These are phyloP conservation scores for Cephus spinipes DNA, from an alignment of 2,888 invertebrate genomes.

Conservation along the genomic window DNA sequence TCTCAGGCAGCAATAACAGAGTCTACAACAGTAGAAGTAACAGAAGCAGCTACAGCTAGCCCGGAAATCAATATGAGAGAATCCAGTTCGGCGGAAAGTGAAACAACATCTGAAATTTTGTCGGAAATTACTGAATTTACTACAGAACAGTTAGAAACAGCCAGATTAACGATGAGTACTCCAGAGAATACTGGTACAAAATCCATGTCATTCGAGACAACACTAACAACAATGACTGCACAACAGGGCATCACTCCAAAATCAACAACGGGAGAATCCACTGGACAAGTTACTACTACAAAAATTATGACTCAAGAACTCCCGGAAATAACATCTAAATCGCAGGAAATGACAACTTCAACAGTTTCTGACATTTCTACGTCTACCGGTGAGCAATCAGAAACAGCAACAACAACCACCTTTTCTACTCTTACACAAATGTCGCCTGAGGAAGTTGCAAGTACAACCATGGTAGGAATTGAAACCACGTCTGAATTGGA, in stretches of 20 bases:
- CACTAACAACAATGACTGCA: constrained; percentile 8
- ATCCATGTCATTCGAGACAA: constrained; percentile 3
- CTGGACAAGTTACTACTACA: neutral
- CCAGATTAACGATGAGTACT: too few relatives aligned
- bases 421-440: too few relatives aligned
- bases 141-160: too few relatives aligned
- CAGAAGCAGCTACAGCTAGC: neutral
- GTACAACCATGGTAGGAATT: too few relatives aligned
- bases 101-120: too few relatives aligned
- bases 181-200: too few relatives aligned
- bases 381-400: too few relatives aligned
- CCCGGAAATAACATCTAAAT: neutral
- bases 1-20: constrained; percentile 17
- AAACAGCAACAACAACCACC: too few relatives aligned
- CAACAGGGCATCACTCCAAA: constrained; percentile 10
- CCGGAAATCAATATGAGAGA: neutral
- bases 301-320: neutral
- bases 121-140: too few relatives aligned
- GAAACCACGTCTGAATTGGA: too few relatives aligned
- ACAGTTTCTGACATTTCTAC: neutral
- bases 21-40: constrained; percentile 6
- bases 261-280: constrained; percentile 11
- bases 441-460: too few relatives aligned
- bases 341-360: neutral
- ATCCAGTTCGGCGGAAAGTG: too few relatives aligned